A percentile compares a stretch with the other conserved stretches of the same genome.
These are phyloP conservation scores for Biston betularia DNA, from an alignment of 2,888 invertebrate genomes.

Conservation along the genomic window DNA sequence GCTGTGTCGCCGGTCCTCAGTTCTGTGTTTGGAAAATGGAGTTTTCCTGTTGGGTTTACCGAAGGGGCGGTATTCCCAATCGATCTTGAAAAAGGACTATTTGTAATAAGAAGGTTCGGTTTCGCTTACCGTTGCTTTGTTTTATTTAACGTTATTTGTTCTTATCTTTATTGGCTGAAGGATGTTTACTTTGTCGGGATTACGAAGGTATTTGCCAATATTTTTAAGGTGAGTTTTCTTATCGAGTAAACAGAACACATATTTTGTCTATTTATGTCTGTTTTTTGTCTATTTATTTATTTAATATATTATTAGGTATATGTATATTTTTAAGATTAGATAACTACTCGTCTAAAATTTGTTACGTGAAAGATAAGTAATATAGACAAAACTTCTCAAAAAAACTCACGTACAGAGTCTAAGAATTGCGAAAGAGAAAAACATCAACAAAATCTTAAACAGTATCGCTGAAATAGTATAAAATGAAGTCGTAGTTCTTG, in stretches of 20 bases:
- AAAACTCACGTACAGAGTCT: too few species aligned
- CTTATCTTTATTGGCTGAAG: conserved; percentile 29
- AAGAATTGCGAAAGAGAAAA: too few species aligned
- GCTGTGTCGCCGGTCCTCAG: conserved; percentile 75
- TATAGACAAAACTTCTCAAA: too few species aligned
- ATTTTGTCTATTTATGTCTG: not conserved
- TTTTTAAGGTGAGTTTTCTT: conserved; percentile 3
- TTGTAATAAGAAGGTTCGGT: conserved; percentile 62
- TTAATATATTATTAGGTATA: too few species aligned
- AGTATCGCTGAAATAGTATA: too few species aligned
- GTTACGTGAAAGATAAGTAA: too few species aligned
- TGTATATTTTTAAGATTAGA: too few species aligned
- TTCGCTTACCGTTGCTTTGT: conserved; percentile 63
- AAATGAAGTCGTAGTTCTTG: too few species aligned
- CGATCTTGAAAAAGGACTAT: conserved; percentile 71
- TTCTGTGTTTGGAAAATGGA: conserved; percentile 82
- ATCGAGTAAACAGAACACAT: not conserved
- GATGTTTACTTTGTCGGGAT: conserved; percentile 12
- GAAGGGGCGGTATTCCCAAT: conserved; percentile 77
- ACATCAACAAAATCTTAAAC: too few species aligned
- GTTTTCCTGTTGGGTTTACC: conserved; percentile 78
- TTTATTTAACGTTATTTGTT: conserved; percentile 40
- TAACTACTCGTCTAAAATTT: too few species aligned
- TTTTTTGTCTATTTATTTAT: too few species aligned
- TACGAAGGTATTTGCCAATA: not conserved